A percentile compares a stretch with the other conserved stretches of the same genome.
Evolutionary conservation across 2,113 vertebrate genomes (phyloP).

Genomic region (Nothocercus nigrocapillus): DNA sequence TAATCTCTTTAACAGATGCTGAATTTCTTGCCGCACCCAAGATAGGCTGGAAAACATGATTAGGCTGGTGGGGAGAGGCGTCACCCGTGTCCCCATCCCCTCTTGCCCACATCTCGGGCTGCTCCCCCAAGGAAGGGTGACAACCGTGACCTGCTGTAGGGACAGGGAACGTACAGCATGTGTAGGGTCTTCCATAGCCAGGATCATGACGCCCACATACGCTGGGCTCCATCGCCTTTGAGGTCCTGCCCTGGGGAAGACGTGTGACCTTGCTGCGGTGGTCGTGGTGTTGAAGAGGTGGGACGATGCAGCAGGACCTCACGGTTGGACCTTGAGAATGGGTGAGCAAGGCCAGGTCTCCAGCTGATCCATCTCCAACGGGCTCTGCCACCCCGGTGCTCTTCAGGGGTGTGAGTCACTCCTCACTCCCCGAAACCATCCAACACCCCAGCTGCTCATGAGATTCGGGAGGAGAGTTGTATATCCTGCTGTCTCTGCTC

Average conservation of each 20-base stretch:
- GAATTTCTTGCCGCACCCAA: neutral
- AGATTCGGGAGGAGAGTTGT: neutral
- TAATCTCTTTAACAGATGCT: slow-evolving; percentile 4
- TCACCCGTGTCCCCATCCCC: accelerated
- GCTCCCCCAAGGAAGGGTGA: accelerated
- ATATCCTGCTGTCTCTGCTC: neutral
- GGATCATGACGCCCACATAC: accelerated
- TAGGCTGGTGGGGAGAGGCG: neutral
- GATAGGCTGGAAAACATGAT: neutral
- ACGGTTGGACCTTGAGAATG: neutral
- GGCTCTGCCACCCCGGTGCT: neutral
- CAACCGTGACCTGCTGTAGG: neutral
- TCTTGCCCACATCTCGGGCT: neutral
- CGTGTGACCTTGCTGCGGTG: accelerated
- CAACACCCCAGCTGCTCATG: neutral
- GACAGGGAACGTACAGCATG: neutral
- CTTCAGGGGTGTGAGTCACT: slow-evolving; percentile 30
- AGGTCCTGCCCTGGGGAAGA: neutral
- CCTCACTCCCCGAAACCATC: neutral
- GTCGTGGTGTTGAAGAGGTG: neutral
- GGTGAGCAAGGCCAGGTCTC: neutral
- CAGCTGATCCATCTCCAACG: neutral
- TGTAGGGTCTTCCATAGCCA: neutral
- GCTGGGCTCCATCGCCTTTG: accelerated
- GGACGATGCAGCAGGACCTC: neutral